Conservation (phyloP, 2,888 invertebrate species). For the Peribatodes rhomboidaria region DNA sequence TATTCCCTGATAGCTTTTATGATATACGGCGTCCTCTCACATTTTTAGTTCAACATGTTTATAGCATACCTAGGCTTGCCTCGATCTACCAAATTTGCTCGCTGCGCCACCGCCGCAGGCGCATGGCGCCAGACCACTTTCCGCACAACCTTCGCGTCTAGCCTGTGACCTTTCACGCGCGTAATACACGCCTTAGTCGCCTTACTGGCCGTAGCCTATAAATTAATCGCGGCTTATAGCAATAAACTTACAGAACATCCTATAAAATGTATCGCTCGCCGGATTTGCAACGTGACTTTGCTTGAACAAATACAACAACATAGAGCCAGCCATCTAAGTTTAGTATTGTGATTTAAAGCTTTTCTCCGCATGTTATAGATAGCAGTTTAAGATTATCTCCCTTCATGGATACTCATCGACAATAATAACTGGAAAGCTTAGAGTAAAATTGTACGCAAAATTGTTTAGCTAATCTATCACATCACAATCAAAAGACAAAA, state of each 20-base stretch:
- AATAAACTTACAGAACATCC: slow-evolving; percentile 13
- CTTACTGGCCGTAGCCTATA: slow-evolving; percentile 15
- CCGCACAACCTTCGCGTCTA: slow-evolving; percentile 23
- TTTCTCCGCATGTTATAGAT: no score
- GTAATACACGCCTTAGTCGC: slow-evolving; percentile 8
- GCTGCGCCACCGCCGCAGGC: slow-evolving; percentile 5
- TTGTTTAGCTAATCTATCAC: no score
- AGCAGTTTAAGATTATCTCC: no score
- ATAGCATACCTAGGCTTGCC: background rate
- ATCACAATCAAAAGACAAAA: no score
- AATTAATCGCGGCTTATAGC: slow-evolving; percentile 17
- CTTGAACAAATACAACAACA: no score
- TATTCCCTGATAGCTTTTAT: no score
- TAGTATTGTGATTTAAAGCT: no score
- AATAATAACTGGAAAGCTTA: no score
- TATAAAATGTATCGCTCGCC: background rate
- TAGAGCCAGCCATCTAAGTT: no score
- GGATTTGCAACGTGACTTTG: slow-evolving; percentile 12
- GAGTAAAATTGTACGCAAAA: no score
- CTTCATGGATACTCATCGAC: no score
- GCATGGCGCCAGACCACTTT: slow-evolving; percentile 24
- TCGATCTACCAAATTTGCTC: slow-evolving; percentile 8
- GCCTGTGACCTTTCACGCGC: slow-evolving; percentile 23
- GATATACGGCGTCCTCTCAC: no score
- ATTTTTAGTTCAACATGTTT: background rate